Base-by-base conservation (phyloP, 2,888 invertebrate genomes). In the Apamea anceps region DNA sequence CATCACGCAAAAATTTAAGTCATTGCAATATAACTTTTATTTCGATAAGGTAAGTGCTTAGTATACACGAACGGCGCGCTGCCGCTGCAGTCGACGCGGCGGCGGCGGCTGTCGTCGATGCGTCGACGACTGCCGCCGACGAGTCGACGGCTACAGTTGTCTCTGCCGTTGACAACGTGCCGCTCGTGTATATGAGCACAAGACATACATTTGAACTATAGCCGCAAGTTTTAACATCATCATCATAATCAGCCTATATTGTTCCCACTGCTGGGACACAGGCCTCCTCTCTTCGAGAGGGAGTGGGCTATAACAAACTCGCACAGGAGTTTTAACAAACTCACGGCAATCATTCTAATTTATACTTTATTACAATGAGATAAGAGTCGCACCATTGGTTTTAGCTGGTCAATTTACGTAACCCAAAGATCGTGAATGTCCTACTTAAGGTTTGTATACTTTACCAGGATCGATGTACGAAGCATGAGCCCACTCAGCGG, bases 391-490 rank as follows among this genome's bases (percentile, higher is more conserved):
- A 0, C 3, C 12, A 25, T 12, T 65, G 12, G 13, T 37, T 65
- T 65, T 6, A 37, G 65, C 37, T 37, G 1, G 25, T 37, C 25
- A 12, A 25, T 37, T 65, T 32, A 32, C 32, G 32, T 15, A n/a
- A 28, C 7, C 32, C 32, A 32, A 62, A 62, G 18, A 63, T 21
- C 32, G 3, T 63, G 21, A 32, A 63, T 32, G 5, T 37, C 32
- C 21, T 32, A 37, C 21, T 32, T 21, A 4, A 1, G 10, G 32
- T 37, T 42, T 60, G 18, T 42, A 37, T 65, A 76, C 25, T 25
- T 57, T 91, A 96, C 96, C 96, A 82, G 96, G 96, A 88, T 96
- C 96, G 63, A 96, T 95, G 84, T 95, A 96, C 18, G 96, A 95
- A 75, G 96, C 96, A 87, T 95, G 94, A 74, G 94, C 93, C 93